Evolutionary conservation across 1,140 invertebrate genomes (phyloP), one percentile per base, ranked within the genome.

Genomic region (Limonius californicus): DNA sequence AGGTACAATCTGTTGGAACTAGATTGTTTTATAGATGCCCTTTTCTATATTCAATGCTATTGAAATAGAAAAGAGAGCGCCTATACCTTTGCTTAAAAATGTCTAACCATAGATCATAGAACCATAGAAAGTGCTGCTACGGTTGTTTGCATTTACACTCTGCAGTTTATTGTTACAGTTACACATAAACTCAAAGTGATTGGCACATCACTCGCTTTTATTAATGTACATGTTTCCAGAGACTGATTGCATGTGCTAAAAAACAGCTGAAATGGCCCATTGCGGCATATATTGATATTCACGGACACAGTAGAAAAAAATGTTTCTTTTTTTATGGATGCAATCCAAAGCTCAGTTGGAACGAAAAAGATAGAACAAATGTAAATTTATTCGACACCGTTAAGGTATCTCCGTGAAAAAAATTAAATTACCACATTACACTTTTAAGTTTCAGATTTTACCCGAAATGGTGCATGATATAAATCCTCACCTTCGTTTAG

Each of bases 251-350:
- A 21, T 65, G 43, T 47, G 66, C 66, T 7, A 62, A 42, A 35
- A 27, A 57, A n/a, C n/a, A 59, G 11, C 30, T 67, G 11, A 15
- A 11, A 4, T n/a, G 53, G 7, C 35, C 43, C 1, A 54, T 67
- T 14, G 54, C 57, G 6, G 32, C 60, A 1, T 67, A 65, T 47
- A 55, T 67, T 15, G 66, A 67, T 43, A 62, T 67, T n/a, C 66
- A 67, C 21, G 66, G 66, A 18, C 66, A 67, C 32, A 67, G 66
- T 35, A 54, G 66, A 19, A 67, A 67, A 54, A 67, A 67, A 42
- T 59, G 42, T 47, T 67, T 65, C 56, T 67, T 67, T 30, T 47
- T 67, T 32, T 67, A 67, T 35, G 66, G 66, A n/a, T 67, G 66
- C 21, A 62, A 67, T 57, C 59, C 63, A 1, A 27, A 20, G 8